Evolutionary conservation across 1,140 invertebrate species (phyloP).

Genomic region (Monomorium pharaonis): DNA sequence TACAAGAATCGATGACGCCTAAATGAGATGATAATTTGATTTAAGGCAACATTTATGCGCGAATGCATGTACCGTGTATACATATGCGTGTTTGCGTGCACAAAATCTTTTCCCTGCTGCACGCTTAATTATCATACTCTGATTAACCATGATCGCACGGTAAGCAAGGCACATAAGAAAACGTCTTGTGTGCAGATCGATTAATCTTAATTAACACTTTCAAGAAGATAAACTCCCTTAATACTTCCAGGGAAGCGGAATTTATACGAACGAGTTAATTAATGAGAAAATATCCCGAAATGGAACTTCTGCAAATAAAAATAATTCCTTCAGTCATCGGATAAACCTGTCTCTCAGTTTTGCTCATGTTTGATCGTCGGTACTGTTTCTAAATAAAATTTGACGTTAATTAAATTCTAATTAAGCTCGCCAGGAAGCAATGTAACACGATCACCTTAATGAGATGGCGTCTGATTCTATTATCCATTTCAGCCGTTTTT

Average conservation of each 20-base stretch:
- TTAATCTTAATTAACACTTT: slow-evolving; percentile 49
- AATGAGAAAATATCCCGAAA: neutral
- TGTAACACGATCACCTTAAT: neutral
- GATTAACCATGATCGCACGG: slow-evolving; percentile 2
- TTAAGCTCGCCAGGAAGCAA: neutral
- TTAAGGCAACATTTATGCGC: neutral
- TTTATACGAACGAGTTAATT: neutral
- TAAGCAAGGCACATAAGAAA: neutral
- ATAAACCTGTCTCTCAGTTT: neutral
- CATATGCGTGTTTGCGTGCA: neutral
- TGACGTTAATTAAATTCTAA: slow-evolving; percentile 1
- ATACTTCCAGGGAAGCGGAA: neutral
- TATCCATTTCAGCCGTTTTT: neutral
- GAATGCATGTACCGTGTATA: no score
- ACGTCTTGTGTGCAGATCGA: neutral
- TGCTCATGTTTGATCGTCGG: neutral
- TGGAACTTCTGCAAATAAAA: neutral
- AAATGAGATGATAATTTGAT: slow-evolving; percentile 14
- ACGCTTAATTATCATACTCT: slow-evolving; percentile 9
- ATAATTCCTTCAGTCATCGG: neutral
- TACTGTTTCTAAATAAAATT: neutral
- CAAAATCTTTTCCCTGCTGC: neutral
- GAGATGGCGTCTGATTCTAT: neutral
- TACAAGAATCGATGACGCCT: neutral
- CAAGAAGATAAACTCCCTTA: neutral